These are phyloP conservation scores for Mus spicilegus DNA, from an alignment of 2,113 vertebrate genomes.

Conservation along the genomic window DNA sequence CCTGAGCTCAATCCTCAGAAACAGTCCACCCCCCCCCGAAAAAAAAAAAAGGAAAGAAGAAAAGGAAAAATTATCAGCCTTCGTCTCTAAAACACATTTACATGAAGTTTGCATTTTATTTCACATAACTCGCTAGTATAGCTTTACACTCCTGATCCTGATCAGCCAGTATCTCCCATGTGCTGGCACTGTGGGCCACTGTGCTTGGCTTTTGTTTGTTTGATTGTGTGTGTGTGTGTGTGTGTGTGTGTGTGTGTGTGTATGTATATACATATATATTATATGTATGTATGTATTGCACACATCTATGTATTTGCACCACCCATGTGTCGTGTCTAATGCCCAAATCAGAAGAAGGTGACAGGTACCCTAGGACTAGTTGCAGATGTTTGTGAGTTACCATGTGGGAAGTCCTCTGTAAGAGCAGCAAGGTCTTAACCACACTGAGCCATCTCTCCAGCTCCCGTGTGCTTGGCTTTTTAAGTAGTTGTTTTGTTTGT, in stretches of 20 bases:
- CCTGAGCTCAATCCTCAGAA: neutral
- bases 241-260: too few relatives aligned
- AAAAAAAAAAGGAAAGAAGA: neutral
- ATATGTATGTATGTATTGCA: neutral
- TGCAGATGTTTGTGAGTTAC: neutral
- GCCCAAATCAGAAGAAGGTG: neutral
- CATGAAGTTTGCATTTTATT: neutral
- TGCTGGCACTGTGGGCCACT: neutral
- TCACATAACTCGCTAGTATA: neutral
- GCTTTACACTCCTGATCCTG: neutral
- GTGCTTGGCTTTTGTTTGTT: neutral
- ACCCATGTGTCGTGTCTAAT: neutral
- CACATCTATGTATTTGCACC: neutral
- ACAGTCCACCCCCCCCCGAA: neutral
- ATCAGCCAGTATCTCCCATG: neutral
- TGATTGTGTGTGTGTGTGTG: too few relatives aligned
- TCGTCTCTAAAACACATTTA: neutral
- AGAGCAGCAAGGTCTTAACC: neutral
- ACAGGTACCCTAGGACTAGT: neutral
- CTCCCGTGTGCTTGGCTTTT: neutral
- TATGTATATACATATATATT: too few relatives aligned
- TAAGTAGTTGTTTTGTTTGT: neutral
- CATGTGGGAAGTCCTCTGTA: neutral
- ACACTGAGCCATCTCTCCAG: neutral
- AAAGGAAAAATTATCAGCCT: neutral